phyloP scores from a whole-genome alignment of 2,888 invertebrate genomes.

The Melipona beecheii region DNA sequence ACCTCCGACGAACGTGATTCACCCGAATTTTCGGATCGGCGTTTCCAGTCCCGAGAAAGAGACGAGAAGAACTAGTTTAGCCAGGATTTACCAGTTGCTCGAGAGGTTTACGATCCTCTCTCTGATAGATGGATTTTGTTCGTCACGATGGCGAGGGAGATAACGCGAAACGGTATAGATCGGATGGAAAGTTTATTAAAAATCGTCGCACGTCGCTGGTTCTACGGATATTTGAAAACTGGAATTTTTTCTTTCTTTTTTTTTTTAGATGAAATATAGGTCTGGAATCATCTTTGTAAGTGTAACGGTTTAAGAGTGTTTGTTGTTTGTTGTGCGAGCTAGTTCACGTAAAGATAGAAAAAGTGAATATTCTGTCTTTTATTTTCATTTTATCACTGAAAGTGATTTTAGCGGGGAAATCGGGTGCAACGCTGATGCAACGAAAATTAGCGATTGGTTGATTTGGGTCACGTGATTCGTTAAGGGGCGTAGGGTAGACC shows the following conservation, averaged over 20 bases:
- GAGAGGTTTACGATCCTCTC: no score
- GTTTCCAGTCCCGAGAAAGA: neutral
- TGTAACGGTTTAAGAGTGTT: neutral
- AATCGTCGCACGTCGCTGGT: neutral
- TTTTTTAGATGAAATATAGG: neutral
- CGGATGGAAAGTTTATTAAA: neutral
- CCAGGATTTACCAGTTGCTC: neutral
- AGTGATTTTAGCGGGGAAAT: no score
- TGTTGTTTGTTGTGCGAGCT: neutral
- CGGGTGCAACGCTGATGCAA: no score
- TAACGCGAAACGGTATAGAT: neutral
- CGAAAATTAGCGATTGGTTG: no score
- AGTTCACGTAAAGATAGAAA: no score
- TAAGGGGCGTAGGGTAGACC: no score
- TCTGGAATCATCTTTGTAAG: neutral
- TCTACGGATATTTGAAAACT: neutral
- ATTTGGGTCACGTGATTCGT: no score
- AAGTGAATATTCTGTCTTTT: no score
- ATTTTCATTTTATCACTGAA: no score
- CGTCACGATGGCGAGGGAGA: neutral
- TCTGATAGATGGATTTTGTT: neutral
- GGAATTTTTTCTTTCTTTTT: neutral
- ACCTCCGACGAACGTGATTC: neutral
- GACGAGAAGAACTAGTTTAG: conserved; percentile 20
- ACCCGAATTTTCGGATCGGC: neutral